phyloP scores from a whole-genome alignment of 2,888 invertebrate species.

The Pherbina coryleti region DNA sequence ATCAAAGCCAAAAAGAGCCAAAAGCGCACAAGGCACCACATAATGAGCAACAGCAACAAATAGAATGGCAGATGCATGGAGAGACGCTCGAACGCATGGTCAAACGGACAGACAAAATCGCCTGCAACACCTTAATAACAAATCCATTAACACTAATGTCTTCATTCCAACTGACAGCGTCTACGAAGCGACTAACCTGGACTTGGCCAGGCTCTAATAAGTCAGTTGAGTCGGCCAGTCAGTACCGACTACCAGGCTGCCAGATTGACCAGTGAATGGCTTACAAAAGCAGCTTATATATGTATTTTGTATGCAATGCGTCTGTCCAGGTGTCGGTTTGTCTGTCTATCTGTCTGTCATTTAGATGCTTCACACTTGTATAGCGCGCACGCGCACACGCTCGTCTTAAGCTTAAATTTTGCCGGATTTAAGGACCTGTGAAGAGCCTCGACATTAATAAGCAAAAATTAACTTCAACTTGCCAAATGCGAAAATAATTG shows the following conservation, averaged over 20 bases:
- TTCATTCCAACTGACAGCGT: slow-evolving; percentile 68
- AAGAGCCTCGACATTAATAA: slow-evolving; percentile 33
- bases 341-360: slow-evolving; percentile 1
- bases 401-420: slow-evolving; percentile 1
- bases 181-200: slow-evolving; percentile 11
- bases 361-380: slow-evolving; percentile 9
- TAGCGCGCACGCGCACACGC: background rate
- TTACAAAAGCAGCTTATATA: background rate
- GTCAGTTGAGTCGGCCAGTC: background rate
- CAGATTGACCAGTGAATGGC: background rate
- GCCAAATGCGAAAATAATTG: slow-evolving; percentile 40
- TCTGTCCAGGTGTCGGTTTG: slow-evolving; percentile 5
- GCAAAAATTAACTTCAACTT: slow-evolving; percentile 37
- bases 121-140: slow-evolving; percentile 67
- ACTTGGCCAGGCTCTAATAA: background rate
- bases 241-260: background rate
- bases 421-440: slow-evolving; percentile 14
- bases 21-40: too few relatives aligned
- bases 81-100: background rate
- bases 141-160: slow-evolving; percentile 70
- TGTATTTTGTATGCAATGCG: background rate
- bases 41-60: background rate
- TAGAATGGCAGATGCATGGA: background rate
- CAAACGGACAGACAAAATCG: slow-evolving; percentile 46
- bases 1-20: background rate